Evolutionary conservation across 2,888 invertebrate species (phyloP), one percentile per base, ranked within the genome.

Genomic region (Drosophila colorata): DNA sequence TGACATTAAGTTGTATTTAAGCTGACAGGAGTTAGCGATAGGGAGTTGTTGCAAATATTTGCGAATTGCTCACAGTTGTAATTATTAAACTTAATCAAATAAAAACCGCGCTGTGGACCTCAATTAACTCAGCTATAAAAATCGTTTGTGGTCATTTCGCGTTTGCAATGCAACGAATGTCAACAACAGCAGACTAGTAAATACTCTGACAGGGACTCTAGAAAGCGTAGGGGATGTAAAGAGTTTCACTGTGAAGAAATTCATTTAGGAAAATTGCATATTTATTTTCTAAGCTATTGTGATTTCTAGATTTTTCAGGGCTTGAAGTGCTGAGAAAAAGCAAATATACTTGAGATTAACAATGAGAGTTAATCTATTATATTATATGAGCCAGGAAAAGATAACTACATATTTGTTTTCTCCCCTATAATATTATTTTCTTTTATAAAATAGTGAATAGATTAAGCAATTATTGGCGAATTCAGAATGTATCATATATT

Each of bases 71-170:
- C 49, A 52, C 60, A 38, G 51, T 51, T 61, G 65, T 71, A 81
- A 78, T 87, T 87, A 80, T 80, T 81, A 72, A 77, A 79, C 72
- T 83, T 87, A 83, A 83, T 83, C 85, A 87, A 83, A 87, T 79
- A 75, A 70, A 81, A 83, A 81, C 85, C 83, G 72, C 85, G 46
- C 52, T 57, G 59, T 55, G 72, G 64, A 75, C 83, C 87, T 84
- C 87, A 83, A 83, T 87, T 84, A 83, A 84, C 87, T 87, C 53
- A 53, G 69, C 77, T 74, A 84, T 84, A 83, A 87, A 83, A 83
- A 81, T 87, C 67, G 84, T 84, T 81, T 83, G 83, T 56, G 83
- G 83, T 87, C 69, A 77, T 74, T 81, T 71, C 25, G 44, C 59
- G 61, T 70, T 80, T 78, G 48, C 65, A 52, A 38, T 53, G 38